Conservation (phyloP, 2,797 vertebrate genomes). For the Myiothlypis coronata region DNA sequence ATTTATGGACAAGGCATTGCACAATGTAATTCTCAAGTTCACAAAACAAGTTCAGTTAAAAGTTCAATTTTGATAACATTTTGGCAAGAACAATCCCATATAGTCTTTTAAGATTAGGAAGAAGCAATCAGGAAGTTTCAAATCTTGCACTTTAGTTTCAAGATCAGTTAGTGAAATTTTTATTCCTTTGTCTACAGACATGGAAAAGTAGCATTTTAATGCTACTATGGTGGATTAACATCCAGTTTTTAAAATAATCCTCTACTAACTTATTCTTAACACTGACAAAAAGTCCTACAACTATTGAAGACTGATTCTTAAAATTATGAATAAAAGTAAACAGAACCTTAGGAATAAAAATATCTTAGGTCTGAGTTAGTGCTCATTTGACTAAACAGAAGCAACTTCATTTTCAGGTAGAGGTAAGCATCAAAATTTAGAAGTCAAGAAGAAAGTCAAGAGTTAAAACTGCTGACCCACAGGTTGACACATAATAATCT, state of each 20-base stretch:
- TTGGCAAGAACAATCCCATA: background rate
- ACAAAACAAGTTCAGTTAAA: background rate
- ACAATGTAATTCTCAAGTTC: background rate
- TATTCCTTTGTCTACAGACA: background rate
- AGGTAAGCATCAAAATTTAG: background rate
- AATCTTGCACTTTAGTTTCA: background rate
- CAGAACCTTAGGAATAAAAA: background rate
- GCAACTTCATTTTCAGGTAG: background rate
- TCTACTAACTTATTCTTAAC: background rate
- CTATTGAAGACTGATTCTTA: background rate
- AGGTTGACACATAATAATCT: background rate
- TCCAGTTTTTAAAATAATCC: background rate
- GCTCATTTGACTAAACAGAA: background rate
- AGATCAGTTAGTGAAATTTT: background rate
- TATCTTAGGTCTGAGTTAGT: background rate
- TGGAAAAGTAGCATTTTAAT: background rate
- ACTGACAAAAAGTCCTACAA: background rate
- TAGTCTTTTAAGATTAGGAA: background rate
- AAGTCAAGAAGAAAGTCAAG: background rate
- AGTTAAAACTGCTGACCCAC: background rate
- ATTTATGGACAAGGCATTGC: background rate
- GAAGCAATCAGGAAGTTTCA: background rate
- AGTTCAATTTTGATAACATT: background rate
- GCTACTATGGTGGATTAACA: background rate
- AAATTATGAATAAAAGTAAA: background rate